A percentile compares a stretch with the other conserved stretches of the same genome.
Conservation (phyloP, 2,888 invertebrate genomes). For the Drosophila mimica region DNA sequence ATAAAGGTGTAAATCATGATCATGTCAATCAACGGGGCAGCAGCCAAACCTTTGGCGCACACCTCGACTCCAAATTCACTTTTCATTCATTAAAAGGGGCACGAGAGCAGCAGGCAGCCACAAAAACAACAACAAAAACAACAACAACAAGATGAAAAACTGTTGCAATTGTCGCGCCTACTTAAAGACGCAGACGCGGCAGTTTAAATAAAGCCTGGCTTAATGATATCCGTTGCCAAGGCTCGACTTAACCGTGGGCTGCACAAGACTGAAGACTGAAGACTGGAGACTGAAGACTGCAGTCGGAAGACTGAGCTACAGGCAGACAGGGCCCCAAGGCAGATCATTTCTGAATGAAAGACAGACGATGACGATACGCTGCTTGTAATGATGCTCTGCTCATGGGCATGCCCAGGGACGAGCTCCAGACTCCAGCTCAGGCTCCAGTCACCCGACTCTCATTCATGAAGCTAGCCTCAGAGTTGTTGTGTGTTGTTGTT, state of each 20-base stretch:
- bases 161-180: slow-evolving; percentile 80
- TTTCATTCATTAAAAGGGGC: slow-evolving; percentile 74
- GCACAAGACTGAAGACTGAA: slow-evolving; percentile 25
- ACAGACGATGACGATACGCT: slow-evolving; percentile 40
- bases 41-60: slow-evolving; percentile 66
- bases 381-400: slow-evolving; percentile 56
- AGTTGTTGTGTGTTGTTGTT: slow-evolving; percentile 29
- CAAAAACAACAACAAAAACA: slow-evolving; percentile 20
- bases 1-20: slow-evolving; percentile 84
- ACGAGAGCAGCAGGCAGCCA: slow-evolving; percentile 34
- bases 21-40: slow-evolving; percentile 81
- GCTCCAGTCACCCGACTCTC: slow-evolving; percentile 31
- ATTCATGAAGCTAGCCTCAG: slow-evolving; percentile 74
- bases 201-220: slow-evolving; percentile 78
- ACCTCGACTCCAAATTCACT: slow-evolving; percentile 73
- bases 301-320: slow-evolving; percentile 7
- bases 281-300: slow-evolving; percentile 27
- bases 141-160: slow-evolving; percentile 57
- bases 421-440: slow-evolving; percentile 35
- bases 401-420: slow-evolving; percentile 43
- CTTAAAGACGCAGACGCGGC: slow-evolving; percentile 65
- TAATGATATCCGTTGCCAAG: slow-evolving; percentile 74
- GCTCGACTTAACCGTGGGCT: slow-evolving; percentile 56
- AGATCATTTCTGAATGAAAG: slow-evolving; percentile 54
- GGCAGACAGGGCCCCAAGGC: slow-evolving; percentile 31